phyloP scores from a whole-genome alignment of 2,113 vertebrate species.

The Chiloscyllium plagiosum region DNA sequence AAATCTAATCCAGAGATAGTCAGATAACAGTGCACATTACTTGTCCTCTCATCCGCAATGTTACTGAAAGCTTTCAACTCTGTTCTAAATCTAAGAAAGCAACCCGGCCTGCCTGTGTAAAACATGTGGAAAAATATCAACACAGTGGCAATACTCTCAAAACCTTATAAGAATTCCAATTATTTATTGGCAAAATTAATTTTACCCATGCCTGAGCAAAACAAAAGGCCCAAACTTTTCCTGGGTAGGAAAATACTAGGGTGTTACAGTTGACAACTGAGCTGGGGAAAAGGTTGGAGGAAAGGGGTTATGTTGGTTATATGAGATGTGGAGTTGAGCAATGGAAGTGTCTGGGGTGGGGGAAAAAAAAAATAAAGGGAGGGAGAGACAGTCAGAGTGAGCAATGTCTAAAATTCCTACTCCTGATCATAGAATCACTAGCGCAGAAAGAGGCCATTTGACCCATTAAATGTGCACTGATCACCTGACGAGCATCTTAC shows the following conservation, averaged over 20 bases:
- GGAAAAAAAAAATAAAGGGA: background rate
- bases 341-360: too few species aligned
- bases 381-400: background rate
- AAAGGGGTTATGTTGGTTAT: background rate
- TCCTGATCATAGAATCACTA: background rate
- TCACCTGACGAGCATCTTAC: too few species aligned
- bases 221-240: background rate
- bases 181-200: background rate
- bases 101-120: background rate
- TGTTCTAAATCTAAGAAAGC: background rate
- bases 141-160: background rate
- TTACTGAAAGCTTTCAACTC: background rate
- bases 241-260: background rate
- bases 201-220: background rate
- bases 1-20: background rate
- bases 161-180: background rate
- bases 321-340: too few species aligned
- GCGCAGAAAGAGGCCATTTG: too few species aligned
- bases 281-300: background rate
- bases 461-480: too few species aligned
- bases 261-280: background rate
- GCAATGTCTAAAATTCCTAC: background rate
- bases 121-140: background rate
- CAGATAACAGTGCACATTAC: background rate
- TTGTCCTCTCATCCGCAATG: background rate